Evolutionary conservation across 2,888 invertebrate genomes (phyloP), one percentile per base, ranked within the genome.

Genomic region (Drosophila tripunctata): DNA sequence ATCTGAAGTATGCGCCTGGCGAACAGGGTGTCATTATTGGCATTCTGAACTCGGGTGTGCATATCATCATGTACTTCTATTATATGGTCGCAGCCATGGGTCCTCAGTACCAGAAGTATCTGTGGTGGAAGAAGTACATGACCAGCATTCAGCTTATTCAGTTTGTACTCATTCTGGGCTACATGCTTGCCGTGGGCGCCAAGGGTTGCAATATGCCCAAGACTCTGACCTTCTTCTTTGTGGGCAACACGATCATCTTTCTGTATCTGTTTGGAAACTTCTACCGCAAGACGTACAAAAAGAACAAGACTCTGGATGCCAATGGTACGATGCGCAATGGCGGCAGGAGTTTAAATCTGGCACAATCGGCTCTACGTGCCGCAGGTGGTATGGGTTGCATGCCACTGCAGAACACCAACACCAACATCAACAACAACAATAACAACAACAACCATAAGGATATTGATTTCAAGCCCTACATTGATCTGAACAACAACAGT

Each of bases 1-100:
- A 96, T 45, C 92, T 94, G 17, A 95, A 95, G 90, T 96, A 94
- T 89, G 92, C 96, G 57, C 95, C 96, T 89, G 91, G 91, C 33
- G 91, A 92, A 70, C 92, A 92, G 84, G 92, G 92, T 31, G 89
- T 92, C 24, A 89, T 92, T 50, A 91, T 92, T 68, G 92, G 92
- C 27, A 91, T 92, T 17, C 81, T 93, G 7, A 93, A 93, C 75
- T 92, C 92, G 0, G 91, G 92, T 40, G 93, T 93, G 3, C 93
- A 93, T 60, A 91, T 92, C 47, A 89, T 92, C n/a, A 93, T 93
- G 93, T 93, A 93, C 76, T 91, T 91, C 72, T 93, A 93, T 76
- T 93, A 93, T 75, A 91, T 93, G 89, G 86, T 92, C 44, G 89
- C 92, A 4, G 92, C 92, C 1, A 91, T 92, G 89, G 92, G 92